These are phyloP conservation scores for Pachyuromys duprasi DNA, from an alignment of 2,797 vertebrate genomes.

Conservation along the genomic window DNA sequence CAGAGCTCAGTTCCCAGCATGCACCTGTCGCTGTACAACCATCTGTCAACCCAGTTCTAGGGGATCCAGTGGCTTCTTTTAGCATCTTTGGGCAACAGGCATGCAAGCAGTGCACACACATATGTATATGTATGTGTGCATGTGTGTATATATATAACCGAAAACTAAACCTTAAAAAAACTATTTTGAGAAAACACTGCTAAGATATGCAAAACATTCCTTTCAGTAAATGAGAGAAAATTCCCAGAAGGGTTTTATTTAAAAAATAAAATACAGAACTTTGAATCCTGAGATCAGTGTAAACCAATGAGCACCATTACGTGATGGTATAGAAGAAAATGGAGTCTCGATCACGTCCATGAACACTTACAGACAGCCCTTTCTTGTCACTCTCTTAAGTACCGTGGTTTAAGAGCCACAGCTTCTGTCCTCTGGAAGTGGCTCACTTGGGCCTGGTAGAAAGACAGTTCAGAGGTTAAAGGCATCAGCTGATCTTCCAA, in stretches of 20 bases:
- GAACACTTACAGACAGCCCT: neutral
- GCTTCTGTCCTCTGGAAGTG: neutral
- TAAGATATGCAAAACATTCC: neutral
- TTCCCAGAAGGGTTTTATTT: constrained; percentile 39
- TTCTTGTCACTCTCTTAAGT: neutral
- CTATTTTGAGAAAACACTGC: neutral
- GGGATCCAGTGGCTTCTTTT: neutral
- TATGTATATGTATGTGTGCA: no score
- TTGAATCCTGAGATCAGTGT: neutral
- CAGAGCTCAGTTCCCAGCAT: neutral
- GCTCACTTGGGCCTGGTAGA: neutral
- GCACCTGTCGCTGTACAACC: neutral
- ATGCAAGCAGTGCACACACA: no score
- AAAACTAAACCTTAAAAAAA: no score
- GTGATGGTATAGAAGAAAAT: rapidly evolving
- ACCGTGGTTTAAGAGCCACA: neutral
- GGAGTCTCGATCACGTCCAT: neutral
- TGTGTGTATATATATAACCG: no score
- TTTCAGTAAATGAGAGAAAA: neutral
- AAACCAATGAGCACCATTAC: neutral
- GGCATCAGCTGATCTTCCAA: neutral
- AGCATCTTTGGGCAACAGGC: no score
- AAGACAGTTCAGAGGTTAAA: neutral
- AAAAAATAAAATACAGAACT: neutral
- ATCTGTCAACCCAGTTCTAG: neutral